Evolutionary conservation across 2,797 vertebrate species (phyloP), one percentile per base, ranked within the genome.

Genomic region (Falco rusticolus): DNA sequence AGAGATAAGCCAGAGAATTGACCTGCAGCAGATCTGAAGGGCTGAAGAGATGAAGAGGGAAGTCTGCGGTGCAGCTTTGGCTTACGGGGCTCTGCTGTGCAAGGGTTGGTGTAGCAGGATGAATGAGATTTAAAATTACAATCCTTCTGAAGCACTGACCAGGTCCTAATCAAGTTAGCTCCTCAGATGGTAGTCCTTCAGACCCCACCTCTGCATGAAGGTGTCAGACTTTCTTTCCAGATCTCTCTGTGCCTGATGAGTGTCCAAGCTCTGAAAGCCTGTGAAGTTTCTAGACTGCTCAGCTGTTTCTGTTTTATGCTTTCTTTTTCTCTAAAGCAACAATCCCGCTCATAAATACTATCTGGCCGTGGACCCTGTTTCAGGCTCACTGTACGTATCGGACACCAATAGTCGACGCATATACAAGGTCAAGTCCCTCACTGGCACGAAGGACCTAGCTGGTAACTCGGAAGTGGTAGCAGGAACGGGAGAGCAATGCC

Each of bases 321-420:
- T 96, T 97, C 96, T 93, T 93, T 96, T 63, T 96, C 74, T 89
- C 94, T 97, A 97, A 98, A 99, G 99, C 98, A 99, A 99, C 97
- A 99, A 99, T 97, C 99, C 99, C 0, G 99, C 99, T 25, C 99
- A 99, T 96, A 99, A 99, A 97, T 99, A 99, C 98, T 99, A 99
- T 98, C 97, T 99, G 98, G 99, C 99, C 1, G 99, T 99, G 95
- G 99, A 99, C 97, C 99, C 99, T 10, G 99, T 99, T 94, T 99
- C 99, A 7, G 99, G 99, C 84, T 99, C 99, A 0, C 98, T 99
- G 83, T 99, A 98, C 59, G 98, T 99, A 95, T 99, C 99, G 3
- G 99, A 99, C 97, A 99, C 99, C 98, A 99, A 99, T 97, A 99
- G 99, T 9, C 98, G 99, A 28, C 98, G 99, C 68, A 99, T 99